Conservation (phyloP, 2,797 vertebrate species). For the Rhinoraja longicauda region DNA sequence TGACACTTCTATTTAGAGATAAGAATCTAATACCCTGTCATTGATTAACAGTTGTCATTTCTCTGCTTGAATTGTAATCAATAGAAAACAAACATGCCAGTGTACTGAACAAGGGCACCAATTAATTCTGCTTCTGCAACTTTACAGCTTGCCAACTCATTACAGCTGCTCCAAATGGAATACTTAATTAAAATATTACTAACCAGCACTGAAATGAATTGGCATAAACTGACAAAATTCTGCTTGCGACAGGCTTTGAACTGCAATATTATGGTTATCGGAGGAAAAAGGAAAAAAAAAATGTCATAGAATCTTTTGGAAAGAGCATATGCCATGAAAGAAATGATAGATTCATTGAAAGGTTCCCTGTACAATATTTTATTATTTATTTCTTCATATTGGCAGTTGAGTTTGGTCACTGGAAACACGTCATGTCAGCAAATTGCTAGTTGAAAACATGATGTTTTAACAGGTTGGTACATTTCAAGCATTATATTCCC, state of each 20-base stretch:
- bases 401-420: constrained; percentile 55
- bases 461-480: constrained; percentile 60
- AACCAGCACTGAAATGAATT: constrained; percentile 51
- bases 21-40: constrained; percentile 58
- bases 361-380: not conserved
- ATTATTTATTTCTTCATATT: constrained; percentile 13
- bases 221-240: constrained; percentile 45
- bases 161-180: constrained; percentile 50
- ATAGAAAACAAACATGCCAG: constrained; percentile 54
- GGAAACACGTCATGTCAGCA: constrained; percentile 69
- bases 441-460: constrained; percentile 58
- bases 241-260: not conserved
- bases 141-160: constrained; percentile 45
- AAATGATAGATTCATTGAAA: not conserved
- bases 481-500: constrained; percentile 50
- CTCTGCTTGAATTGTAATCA: constrained; percentile 58
- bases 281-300: not conserved
- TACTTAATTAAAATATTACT: constrained; percentile 47
- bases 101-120: constrained; percentile 45
- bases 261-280: constrained; percentile 11
- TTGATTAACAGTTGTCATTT: constrained; percentile 63
- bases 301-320: not conserved
- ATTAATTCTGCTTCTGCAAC: constrained; percentile 46
- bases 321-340: not conserved
- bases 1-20: constrained; percentile 65